Conservation (phyloP, 2,888 invertebrate species). For the Eristalis arbustorum region DNA sequence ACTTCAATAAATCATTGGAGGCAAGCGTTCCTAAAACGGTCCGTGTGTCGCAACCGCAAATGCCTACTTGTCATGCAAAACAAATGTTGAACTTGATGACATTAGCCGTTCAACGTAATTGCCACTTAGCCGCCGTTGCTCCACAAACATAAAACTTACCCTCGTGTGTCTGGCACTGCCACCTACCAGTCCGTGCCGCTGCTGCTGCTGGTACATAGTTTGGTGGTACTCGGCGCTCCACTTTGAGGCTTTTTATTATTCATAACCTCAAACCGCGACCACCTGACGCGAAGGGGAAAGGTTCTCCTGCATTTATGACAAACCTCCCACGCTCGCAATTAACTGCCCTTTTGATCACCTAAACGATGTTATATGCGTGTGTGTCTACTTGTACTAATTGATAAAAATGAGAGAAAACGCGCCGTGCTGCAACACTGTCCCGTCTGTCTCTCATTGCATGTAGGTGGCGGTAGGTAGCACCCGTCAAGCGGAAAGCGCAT, state of each 20-base stretch:
- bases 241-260: conserved; percentile 38
- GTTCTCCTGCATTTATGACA: conserved; percentile 38
- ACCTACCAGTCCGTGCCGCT: neutral
- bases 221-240: neutral
- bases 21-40: neutral
- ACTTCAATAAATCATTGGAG: neutral
- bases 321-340: conserved; percentile 29
- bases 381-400: conserved; percentile 48
- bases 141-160: conserved; percentile 9
- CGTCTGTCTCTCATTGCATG: neutral
- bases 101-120: conserved; percentile 29
- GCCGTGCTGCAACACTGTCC: neutral
- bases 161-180: neutral
- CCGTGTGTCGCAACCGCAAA: neutral
- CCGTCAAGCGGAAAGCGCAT: neutral
- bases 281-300: neutral
- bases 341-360: conserved; percentile 66
- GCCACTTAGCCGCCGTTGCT: conserved; percentile 20
- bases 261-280: conserved; percentile 25
- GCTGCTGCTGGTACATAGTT: neutral
- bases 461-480: neutral
- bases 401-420: conserved; percentile 32
- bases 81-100: conserved; percentile 32
- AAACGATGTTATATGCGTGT: conserved; percentile 55
- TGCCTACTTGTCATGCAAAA: neutral